Base-by-base conservation (phyloP, 2,888 invertebrate species). In the Troides aeacus region DNA sequence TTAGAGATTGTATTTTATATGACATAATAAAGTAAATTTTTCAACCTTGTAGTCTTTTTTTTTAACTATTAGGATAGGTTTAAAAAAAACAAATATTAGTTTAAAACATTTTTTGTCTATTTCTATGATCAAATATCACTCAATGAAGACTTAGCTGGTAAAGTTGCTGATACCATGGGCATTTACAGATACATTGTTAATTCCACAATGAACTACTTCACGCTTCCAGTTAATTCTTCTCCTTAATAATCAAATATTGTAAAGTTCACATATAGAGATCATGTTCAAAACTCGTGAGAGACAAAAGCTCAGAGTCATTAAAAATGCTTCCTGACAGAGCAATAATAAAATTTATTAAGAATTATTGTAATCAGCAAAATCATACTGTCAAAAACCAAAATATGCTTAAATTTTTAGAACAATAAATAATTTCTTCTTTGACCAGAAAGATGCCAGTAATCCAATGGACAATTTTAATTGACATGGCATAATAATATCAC, bases 391-490 rank as follows among this genome's bases (percentile, higher is more conserved):
- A 81, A 86, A 89, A 81, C 3, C 81, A 82, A 85, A 70, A 61
- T 63, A 88, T 86, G 84, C 85, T 81, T 79, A 77, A 85, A 88
- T 89, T 89, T 87, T 82, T 85, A 86, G 46, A 46, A 84, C 77
- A 87, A 88, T 89, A 90, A 88, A 90, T 89, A 89, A 86, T 87
- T 85, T 87, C 79, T 83, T 75, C 82, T 80, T 84, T 90, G 89
- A 90, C 89, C 90, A 91, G 91, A 89, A 84, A 84, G 77, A 85
- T 89, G 90, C 86, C 90, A 90, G 84, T 80, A 77, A 80, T 80
- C 78, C 81, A 86, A 85, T 87, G 90, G 89, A 90, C 89, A 91
- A 88, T 84, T 89, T 88, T 90, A 90, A 90, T 90, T 92, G 90
- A 91, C 90, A 87, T 90, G 89, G 90, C 89, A 90, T 87, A 81